Conservation (phyloP, 2,888 invertebrate species). For the Netelia virgata region DNA sequence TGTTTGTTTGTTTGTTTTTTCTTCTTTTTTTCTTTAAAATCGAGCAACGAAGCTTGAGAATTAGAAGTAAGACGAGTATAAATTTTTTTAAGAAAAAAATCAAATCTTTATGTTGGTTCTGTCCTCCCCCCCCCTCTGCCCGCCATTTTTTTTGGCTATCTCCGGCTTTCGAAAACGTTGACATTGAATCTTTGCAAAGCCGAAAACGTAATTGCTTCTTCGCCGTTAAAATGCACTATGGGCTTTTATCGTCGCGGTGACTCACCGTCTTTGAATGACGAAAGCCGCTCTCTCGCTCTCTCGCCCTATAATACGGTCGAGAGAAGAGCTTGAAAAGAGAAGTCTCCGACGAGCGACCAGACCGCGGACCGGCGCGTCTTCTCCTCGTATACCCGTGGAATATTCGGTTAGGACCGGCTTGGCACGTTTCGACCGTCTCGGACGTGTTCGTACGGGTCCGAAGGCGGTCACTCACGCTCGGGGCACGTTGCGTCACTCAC, state of each 20-base stretch:
- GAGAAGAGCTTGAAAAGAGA: slow-evolving; percentile 11
- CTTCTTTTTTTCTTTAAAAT: neutral
- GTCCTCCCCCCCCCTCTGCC: too few relatives aligned
- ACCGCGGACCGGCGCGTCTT: slow-evolving; percentile 9
- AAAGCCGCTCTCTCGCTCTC: neutral
- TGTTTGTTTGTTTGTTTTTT: too few relatives aligned
- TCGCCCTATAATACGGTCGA: neutral
- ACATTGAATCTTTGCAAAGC: neutral
- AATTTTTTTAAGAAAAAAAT: too few relatives aligned
- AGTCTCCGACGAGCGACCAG: slow-evolving; percentile 25
- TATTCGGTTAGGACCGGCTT: slow-evolving; percentile 17
- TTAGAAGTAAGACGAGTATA: neutral
- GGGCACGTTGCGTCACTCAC: slow-evolving; percentile 39
- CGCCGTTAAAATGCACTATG: neutral
- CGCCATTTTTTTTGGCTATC: too few relatives aligned
- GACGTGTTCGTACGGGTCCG: neutral
- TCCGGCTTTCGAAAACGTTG: neutral
- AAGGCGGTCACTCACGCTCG: too few relatives aligned
- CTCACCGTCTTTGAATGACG: neutral
- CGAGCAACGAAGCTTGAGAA: neutral
- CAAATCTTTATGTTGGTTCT: too few relatives aligned
- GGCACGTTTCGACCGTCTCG: slow-evolving; percentile 34
- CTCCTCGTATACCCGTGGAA: neutral
- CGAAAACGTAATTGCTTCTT: neutral
- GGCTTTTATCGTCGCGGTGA: neutral